phyloP scores from a whole-genome alignment of 2,888 invertebrate species.

The Lissocephala sabroskyi region DNA sequence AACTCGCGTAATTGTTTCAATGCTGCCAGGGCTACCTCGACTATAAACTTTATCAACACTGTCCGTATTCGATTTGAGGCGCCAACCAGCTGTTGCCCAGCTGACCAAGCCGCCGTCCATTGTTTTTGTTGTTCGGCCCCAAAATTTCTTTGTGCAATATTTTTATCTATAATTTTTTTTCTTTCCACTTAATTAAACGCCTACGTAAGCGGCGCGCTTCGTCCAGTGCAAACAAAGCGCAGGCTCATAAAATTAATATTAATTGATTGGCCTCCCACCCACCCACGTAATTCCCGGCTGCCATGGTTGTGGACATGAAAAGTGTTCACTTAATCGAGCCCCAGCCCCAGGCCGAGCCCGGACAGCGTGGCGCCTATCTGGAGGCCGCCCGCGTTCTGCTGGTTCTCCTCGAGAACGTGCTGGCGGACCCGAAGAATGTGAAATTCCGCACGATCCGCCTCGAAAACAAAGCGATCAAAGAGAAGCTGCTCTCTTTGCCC shows the following conservation, averaged over 20 bases:
- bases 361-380: slow-evolving; percentile 44
- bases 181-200: background rate
- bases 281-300: too few species aligned
- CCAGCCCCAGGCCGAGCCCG: slow-evolving; percentile 4
- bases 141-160: background rate
- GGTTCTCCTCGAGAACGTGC: slow-evolving; percentile 68
- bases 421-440: slow-evolving; percentile 66
- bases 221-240: background rate
- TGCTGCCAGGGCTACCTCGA: too few species aligned
- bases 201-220: background rate
- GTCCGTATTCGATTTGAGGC: too few species aligned
- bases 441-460: slow-evolving; percentile 69
- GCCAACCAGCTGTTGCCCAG: background rate
- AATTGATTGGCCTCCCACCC: slow-evolving; percentile 13
- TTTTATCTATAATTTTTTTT: too few species aligned
- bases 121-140: background rate
- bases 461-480: slow-evolving; percentile 70
- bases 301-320: slow-evolving; percentile 53
- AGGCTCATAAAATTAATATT: background rate
- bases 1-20: too few species aligned
- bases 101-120: background rate
- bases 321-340: slow-evolving; percentile 53
- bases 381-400: slow-evolving; percentile 69
- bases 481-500: slow-evolving; percentile 63
- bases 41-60: too few species aligned